Evolutionary conservation across 2,888 invertebrate genomes (phyloP).

Genomic region (Apantesis nais): DNA sequence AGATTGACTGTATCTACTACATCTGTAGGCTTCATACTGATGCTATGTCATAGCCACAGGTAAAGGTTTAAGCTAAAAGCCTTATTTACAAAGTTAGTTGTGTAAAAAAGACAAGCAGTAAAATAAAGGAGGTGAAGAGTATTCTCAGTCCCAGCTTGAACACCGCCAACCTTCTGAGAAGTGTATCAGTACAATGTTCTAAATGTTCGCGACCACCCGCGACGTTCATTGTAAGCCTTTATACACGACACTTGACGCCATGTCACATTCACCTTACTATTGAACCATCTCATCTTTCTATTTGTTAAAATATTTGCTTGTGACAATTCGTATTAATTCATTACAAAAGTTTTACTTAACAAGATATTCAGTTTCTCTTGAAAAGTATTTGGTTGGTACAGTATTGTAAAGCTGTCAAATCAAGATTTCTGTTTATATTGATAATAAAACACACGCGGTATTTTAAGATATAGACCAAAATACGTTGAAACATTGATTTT

Average conservation of each 20-base stretch:
- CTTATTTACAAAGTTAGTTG: not conserved
- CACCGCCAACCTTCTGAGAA: slow-evolving; percentile 75
- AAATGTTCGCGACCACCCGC: slow-evolving; percentile 75
- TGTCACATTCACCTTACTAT: slow-evolving; percentile 57
- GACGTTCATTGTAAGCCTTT: slow-evolving; percentile 68
- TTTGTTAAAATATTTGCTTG: slow-evolving; percentile 42
- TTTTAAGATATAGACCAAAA: not conserved
- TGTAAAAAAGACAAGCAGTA: not conserved
- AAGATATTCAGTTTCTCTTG: not conserved
- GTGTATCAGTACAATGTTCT: slow-evolving; percentile 60
- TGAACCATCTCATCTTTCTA: slow-evolving; percentile 54
- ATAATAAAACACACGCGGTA: too few relatives aligned
- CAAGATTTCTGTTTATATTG: not conserved
- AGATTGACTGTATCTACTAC: too few relatives aligned
- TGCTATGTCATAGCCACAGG: not conserved
- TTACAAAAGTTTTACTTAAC: not conserved
- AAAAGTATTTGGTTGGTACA: not conserved
- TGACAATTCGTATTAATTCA: slow-evolving; percentile 35
- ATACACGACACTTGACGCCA: slow-evolving; percentile 59
- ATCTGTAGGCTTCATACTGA: not conserved
- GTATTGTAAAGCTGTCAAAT: not conserved
- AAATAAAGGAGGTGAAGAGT: not conserved
- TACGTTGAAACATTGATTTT: too few relatives aligned
- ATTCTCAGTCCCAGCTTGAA: slow-evolving; percentile 6
- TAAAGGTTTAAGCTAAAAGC: not conserved